Base-by-base conservation (phyloP, 2,888 invertebrate species). In the Cephus pulcher region DNA sequence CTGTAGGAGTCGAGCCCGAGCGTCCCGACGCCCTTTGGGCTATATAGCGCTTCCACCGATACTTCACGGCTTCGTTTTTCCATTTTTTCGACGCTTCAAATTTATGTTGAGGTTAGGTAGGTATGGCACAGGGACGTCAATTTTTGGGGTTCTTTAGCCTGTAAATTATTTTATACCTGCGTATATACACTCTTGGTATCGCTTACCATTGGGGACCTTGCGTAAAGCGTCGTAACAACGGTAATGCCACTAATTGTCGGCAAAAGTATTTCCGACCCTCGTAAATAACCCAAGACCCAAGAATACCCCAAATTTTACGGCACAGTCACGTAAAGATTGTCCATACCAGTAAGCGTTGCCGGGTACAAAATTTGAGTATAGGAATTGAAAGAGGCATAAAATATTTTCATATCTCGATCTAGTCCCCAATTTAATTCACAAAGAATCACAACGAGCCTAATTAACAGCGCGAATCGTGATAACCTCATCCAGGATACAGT, bases 11-110 rank as follows among this genome's bases (percentile, higher is more conserved):
- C 40, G 4, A 40, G 15, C 15, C 15, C 56, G 2, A 23, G 56
- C 56, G 56, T 56, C 56, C 23, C 78, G 78, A 76, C 78, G 75
- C 78, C 78, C 73, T 76, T 73, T 73, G 56, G 23, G 9, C 56
- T 3, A 23, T 23, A 9, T 2, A 23, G 30, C 23, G 0, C 9
- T 56, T 23, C 56, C 56, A 56, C 9, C 9, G 37, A 15, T 37
- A 37, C 15, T 40, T 40, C 40, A 15, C 12, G 56, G 23, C 9
- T 15, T 2, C 9, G 9, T 23, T 56, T 9, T 23, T 9, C 56
- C 1, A 56, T 56, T 56, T 23, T 56, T 15, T 56, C 40, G 40
- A 56, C 40, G 23, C 15, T 56, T 56, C 23, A 23, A 23, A 56
- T 56, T 56, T 56, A 56, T 56, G 23, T 23, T 9, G 9, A 23